Evolutionary conservation across 2,797 vertebrate species (phyloP).

Genomic region (Cirrhinus molitorella): DNA sequence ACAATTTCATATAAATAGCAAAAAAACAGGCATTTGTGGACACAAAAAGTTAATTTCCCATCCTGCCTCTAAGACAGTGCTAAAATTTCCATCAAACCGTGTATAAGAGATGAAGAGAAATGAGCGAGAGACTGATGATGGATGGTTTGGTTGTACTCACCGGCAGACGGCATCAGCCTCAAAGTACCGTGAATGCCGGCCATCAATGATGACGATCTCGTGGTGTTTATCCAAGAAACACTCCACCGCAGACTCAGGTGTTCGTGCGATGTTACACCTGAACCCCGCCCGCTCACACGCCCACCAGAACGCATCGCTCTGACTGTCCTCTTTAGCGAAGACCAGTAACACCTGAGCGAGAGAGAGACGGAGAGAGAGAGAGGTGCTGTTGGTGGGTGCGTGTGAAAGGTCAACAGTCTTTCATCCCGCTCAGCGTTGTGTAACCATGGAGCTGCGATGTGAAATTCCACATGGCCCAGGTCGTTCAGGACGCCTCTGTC

Average conservation of each 20-base stretch:
- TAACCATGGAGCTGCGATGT: conserved; percentile 69
- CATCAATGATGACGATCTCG: conserved; percentile 93
- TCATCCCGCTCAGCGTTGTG: conserved; percentile 64
- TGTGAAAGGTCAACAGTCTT: conserved; percentile 75
- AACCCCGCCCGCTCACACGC: conserved; percentile 94
- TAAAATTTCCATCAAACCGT: too few species aligned
- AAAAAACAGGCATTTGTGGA: not conserved
- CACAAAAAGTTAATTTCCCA: not conserved
- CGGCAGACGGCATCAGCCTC: conserved; percentile 90
- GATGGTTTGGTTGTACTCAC: conserved; percentile 72
- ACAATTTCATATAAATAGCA: not conserved
- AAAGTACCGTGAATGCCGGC: conserved; percentile 86
- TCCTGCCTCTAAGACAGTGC: not conserved
- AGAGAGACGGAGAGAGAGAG: conserved; percentile 51
- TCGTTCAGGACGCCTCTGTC: conserved; percentile 40
- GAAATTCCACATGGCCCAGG: conserved; percentile 75
- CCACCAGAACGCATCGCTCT: conserved; percentile 97
- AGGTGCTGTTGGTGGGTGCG: conserved; percentile 66
- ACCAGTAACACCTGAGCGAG: conserved; percentile 89
- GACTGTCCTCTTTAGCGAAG: conserved; percentile 94
- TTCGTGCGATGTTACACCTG: conserved; percentile 88
- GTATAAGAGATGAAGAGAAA: not conserved
- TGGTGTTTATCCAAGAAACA: conserved; percentile 95
- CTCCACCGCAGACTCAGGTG: conserved; percentile 90
- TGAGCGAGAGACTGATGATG: not conserved